Conservation (phyloP, 1,140 invertebrate genomes). For the Polypedilum pembai region DNA sequence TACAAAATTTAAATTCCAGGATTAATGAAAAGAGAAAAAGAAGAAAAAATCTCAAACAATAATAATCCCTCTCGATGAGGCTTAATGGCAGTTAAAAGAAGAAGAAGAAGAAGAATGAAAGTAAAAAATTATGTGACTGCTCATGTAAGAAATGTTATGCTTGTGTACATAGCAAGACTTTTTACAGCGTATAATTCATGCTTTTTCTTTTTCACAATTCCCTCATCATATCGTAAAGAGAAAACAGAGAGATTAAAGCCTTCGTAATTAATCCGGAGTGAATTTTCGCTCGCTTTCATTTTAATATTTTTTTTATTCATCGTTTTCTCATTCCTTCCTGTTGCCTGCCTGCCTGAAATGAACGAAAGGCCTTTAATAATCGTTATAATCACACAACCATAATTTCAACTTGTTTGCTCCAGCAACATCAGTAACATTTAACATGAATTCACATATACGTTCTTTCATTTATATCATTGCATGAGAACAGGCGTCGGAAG, state of each 20-base stretch:
- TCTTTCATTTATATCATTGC: background rate
- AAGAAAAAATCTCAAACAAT: too few species aligned
- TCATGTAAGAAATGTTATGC: too few species aligned
- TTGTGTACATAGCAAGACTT: too few species aligned
- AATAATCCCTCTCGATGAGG: too few species aligned
- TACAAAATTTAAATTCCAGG: too few species aligned
- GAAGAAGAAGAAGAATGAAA: too few species aligned
- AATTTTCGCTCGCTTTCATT: constrained; percentile 2
- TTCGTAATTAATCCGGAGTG: constrained; percentile 11
- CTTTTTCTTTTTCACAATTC: background rate
- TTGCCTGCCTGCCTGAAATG: background rate
- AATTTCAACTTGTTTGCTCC: constrained; percentile 27
- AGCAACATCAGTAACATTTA: constrained; percentile 14
- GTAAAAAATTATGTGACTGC: too few species aligned
- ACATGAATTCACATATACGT: background rate
- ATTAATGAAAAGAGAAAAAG: too few species aligned
- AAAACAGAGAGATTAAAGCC: constrained; percentile 5
- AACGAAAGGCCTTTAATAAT: background rate
- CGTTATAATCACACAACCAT: constrained; percentile 24
- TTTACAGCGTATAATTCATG: background rate
- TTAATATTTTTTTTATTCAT: background rate
- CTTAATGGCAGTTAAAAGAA: too few species aligned
- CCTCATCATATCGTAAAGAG: background rate
- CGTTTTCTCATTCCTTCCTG: constrained; percentile 2
- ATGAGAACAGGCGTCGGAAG: background rate